Evolutionary conservation across 2,113 vertebrate species (phyloP).

Genomic region (Campylomormyrus tamandua): DNA sequence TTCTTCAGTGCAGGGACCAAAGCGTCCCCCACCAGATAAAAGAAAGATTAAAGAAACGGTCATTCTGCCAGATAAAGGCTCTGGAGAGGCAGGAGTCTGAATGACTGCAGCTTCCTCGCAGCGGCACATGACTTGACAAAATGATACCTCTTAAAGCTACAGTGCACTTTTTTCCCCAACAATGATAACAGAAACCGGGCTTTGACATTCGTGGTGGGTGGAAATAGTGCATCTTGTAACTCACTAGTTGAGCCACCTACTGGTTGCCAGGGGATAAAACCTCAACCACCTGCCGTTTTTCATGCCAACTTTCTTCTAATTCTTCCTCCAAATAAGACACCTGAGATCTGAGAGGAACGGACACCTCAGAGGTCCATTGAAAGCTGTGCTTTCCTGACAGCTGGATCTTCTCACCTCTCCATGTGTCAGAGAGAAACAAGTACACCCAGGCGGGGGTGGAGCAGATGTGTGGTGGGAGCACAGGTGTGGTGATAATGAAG

Average conservation of each 20-base stretch:
- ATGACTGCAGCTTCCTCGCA: slow-evolving; percentile 10
- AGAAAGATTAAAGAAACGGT: neutral
- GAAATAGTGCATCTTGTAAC: neutral
- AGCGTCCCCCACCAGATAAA: neutral
- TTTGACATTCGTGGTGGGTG: neutral
- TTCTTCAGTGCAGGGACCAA: neutral
- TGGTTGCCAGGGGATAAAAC: neutral
- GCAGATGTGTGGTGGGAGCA: neutral
- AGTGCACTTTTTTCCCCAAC: neutral
- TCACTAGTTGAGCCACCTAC: neutral
- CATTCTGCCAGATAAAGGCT: neutral
- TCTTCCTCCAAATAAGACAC: neutral
- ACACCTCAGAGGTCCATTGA: neutral
- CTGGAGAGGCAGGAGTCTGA: neutral
- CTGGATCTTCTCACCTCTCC: neutral
- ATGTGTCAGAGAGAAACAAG: neutral
- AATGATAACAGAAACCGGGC: neutral
- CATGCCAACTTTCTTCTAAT: neutral
- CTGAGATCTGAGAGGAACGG: neutral
- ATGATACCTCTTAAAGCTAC: slow-evolving; percentile 9
- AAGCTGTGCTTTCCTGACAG: neutral
- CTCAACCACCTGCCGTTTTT: neutral
- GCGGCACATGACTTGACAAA: neutral
- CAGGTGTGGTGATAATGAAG: neutral
- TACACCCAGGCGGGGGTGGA: neutral